These are phyloP conservation scores for Phenganax stokvisi DNA, from an alignment of 92 coral and sea anemone species.

Conservation along the genomic window DNA sequence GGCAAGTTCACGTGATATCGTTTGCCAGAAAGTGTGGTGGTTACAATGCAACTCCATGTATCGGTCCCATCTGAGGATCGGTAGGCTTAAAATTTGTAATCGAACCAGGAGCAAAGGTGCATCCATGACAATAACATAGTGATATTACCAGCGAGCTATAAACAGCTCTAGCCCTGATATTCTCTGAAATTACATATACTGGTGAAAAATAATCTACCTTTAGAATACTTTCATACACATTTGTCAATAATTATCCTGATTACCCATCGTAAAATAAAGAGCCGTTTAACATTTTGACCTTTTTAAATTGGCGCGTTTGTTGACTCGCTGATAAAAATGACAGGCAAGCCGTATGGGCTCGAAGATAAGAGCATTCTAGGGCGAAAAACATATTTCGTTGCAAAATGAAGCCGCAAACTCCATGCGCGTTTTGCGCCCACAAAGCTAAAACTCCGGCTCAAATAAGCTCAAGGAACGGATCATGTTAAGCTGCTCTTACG, in stretches of 20 bases:
- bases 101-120: no score
- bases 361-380: constrained; percentile 23
- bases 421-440: not conserved
- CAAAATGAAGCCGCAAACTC: not conserved
- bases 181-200: not conserved
- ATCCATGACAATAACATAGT: no score
- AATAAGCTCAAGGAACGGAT: not conserved
- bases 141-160: no score
- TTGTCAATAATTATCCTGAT: constrained; percentile 36
- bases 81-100: no score
- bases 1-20: no score
- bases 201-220: not conserved
- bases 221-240: constrained; percentile 8
- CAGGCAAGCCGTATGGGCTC: constrained; percentile 25
- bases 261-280: constrained; percentile 37
- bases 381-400: constrained; percentile 23
- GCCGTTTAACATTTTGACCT: constrained; percentile 42
- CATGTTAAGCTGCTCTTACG: not conserved
- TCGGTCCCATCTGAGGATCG: no score
- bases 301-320: constrained; percentile 34
- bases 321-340: constrained; percentile 33
- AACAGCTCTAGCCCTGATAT: no score
- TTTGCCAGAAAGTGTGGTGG: no score
- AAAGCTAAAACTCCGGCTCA: not conserved
- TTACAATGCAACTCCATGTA: no score